Percentiles rank a stretch among this genome's conserved stretches.
Conservation (phyloP, 2,797 vertebrate genomes). For the Schizopygopsis pylzovi region DNA sequence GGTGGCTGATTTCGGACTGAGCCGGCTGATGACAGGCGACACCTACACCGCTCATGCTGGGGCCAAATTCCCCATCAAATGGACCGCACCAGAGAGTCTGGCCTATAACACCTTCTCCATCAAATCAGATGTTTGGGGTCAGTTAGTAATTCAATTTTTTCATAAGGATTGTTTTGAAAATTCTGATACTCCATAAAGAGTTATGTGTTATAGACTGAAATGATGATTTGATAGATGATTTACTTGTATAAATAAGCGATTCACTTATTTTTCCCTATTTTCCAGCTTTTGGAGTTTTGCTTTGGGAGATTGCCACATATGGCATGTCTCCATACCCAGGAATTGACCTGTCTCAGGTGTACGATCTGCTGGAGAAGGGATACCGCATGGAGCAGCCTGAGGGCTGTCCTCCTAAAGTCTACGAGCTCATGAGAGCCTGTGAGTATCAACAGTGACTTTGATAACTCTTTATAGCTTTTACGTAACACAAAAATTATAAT, state of each 20-base stretch:
- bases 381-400: slow-evolving; percentile 99
- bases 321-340: slow-evolving; percentile 99
- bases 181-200: background rate
- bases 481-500: background rate
- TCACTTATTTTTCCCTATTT: background rate
- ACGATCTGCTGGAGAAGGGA: slow-evolving; percentile 97
- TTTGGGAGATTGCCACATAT: slow-evolving; percentile 99
- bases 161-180: background rate
- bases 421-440: slow-evolving; percentile 99
- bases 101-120: slow-evolving; percentile 99
- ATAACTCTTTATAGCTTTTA: background rate
- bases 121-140: slow-evolving; percentile 98
- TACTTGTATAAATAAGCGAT: background rate
- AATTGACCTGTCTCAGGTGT: slow-evolving; percentile 98
- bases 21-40: slow-evolving; percentile 96
- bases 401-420: slow-evolving; percentile 97
- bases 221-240: background rate
- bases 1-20: slow-evolving; percentile 97
- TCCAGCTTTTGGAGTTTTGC: slow-evolving; percentile 93
- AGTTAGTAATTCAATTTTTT: slow-evolving; percentile 61
- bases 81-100: slow-evolving; percentile 97
- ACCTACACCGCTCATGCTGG: slow-evolving; percentile 98
- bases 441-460: slow-evolving; percentile 71
- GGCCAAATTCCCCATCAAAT: slow-evolving; percentile 99
- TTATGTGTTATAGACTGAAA: background rate